Evolutionary conservation across 1,140 invertebrate genomes (phyloP).

Genomic region (Drosophila tristis): DNA sequence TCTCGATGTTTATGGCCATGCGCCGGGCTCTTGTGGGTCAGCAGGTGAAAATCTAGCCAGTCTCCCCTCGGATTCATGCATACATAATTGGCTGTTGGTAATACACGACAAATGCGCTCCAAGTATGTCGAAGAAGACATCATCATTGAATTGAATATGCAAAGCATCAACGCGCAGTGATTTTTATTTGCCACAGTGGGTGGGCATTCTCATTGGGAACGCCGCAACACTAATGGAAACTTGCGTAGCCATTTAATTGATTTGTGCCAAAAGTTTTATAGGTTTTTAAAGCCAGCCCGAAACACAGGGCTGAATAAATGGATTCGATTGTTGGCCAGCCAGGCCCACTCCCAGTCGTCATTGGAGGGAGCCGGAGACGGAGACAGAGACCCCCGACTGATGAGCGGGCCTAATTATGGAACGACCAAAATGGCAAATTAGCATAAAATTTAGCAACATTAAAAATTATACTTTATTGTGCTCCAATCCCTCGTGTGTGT

Average conservation of each 20-base stretch:
- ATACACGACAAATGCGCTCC: conserved; percentile 41
- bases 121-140: conserved; percentile 31
- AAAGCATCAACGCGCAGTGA: conserved; percentile 45
- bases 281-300: conserved; percentile 49
- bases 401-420: conserved; percentile 66
- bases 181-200: conserved; percentile 77
- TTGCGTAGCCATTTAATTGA: conserved; percentile 68
- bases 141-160: conserved; percentile 59
- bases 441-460: conserved; percentile 78
- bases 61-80: conserved; percentile 30
- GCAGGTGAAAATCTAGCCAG: conserved; percentile 59
- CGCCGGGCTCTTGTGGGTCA: conserved; percentile 52
- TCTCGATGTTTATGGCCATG: conserved; percentile 24
- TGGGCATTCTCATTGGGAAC: conserved; percentile 67
- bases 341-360: conserved; percentile 3
- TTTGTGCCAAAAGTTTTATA: conserved; percentile 71
- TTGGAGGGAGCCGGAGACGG: conserved; percentile 7
- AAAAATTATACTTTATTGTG: conserved; percentile 70
- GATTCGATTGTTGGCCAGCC: conserved; percentile 24
- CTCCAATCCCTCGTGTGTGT: conserved; percentile 30
- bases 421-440: conserved; percentile 73
- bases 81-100: conserved; percentile 48
- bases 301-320: conserved; percentile 28
- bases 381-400: conserved; percentile 20
- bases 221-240: conserved; percentile 32